These are phyloP conservation scores for Thymelicus acteon DNA, from an alignment of 2,888 invertebrate genomes.

Conservation along the genomic window DNA sequence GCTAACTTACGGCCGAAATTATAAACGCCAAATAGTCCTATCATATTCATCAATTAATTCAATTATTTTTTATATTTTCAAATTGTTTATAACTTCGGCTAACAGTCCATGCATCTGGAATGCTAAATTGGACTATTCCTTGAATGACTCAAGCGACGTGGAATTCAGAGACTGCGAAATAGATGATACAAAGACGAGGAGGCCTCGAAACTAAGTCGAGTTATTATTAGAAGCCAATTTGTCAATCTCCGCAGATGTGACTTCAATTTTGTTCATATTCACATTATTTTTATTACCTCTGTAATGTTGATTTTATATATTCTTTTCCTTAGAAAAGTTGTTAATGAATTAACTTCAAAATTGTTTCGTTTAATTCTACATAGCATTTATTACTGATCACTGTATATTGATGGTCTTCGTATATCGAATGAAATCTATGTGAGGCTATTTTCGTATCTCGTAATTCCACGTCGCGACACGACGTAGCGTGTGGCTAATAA, in stretches of 20 bases:
- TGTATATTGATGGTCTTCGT: not conserved
- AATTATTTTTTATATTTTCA: not conserved
- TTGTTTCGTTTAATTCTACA: no score
- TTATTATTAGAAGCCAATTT: constrained; percentile 23
- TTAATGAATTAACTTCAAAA: no score
- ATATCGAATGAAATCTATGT: constrained; percentile 13
- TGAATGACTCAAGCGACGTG: constrained; percentile 51
- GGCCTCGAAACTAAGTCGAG: constrained; percentile 4
- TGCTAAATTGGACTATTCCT: constrained; percentile 60
- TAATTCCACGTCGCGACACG: constrained; percentile 40
- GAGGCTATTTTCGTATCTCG: constrained; percentile 35
- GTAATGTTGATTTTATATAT: no score
- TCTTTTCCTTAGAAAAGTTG: no score
- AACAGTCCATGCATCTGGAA: constrained; percentile 60
- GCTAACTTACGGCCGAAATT: constrained; percentile 52
- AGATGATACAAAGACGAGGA: constrained; percentile 7
- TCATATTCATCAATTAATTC: no score
- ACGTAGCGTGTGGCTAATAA: constrained; percentile 62
- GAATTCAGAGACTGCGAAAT: constrained; percentile 50
- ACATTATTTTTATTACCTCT: not conserved
- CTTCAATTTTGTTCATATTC: not conserved
- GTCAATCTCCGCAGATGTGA: constrained; percentile 2
- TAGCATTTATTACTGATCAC: not conserved
- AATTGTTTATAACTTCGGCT: constrained; percentile 29
- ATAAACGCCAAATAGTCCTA: constrained; percentile 4